phyloP scores from a whole-genome alignment of 2,797 vertebrate genomes.

The Kryptopterus vitreolus region DNA sequence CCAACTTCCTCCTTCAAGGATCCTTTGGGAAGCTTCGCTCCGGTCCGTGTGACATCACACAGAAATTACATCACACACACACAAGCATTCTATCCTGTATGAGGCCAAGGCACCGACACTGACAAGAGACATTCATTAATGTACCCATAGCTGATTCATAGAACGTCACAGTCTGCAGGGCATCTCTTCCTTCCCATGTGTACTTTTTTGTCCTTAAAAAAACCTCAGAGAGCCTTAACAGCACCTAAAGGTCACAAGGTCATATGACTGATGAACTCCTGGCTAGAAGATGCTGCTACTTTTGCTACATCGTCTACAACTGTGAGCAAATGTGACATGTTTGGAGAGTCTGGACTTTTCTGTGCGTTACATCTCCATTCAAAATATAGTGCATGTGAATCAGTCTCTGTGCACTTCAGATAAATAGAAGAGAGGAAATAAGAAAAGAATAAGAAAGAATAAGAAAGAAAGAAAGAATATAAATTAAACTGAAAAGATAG shows the following conservation, averaged over 20 bases:
- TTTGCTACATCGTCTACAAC: no score
- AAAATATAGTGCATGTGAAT: no score
- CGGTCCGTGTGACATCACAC: conserved; percentile 23
- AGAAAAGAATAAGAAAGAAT: background rate
- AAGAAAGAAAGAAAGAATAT: background rate
- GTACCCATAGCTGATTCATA: background rate
- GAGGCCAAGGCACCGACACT: background rate
- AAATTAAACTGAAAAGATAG: background rate
- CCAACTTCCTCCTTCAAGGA: conserved; percentile 57
- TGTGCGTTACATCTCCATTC: no score
- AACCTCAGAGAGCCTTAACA: background rate
- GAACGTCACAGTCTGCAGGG: background rate
- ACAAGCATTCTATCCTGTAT: background rate
- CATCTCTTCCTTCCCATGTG: background rate
- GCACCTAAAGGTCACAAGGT: background rate
- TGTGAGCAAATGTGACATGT: background rate
- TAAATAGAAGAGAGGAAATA: no score
- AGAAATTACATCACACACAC: background rate
- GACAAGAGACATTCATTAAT: background rate
- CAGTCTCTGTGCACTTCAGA: no score
- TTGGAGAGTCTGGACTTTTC: no score
- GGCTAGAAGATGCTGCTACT: background rate
- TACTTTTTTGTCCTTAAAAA: background rate
- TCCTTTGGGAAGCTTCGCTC: conserved; percentile 35
- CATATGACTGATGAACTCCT: background rate